These are phyloP conservation scores for Halichondria panicea DNA, from an alignment of 37 sponge, comb jelly and placozoan species.

Conservation along the genomic window DNA sequence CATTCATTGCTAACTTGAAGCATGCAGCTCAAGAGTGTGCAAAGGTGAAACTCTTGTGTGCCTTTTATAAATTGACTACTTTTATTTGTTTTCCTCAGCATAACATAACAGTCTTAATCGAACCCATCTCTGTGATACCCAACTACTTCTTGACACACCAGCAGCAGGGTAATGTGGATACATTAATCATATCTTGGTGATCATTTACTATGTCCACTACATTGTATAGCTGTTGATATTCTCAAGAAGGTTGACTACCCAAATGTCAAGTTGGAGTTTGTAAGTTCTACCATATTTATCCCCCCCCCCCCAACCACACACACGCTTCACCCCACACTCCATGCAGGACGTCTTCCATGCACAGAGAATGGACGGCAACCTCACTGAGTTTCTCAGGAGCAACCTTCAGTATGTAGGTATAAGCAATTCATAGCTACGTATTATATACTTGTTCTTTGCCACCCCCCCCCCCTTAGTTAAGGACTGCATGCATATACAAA, in stretches of 20 bases:
- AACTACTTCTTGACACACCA: constrained; percentile 73
- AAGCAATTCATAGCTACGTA: no score
- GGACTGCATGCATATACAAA: no score
- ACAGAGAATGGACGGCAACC: constrained; percentile 79
- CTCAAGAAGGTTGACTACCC: constrained; percentile 49
- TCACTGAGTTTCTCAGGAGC: constrained; percentile 46
- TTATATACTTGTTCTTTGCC: no score
- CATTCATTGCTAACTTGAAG: constrained; percentile 57
- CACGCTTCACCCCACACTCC: background rate
- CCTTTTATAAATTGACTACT: background rate
- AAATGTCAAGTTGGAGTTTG: constrained; percentile 79
- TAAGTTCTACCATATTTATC: no score
- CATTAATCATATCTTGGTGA: background rate
- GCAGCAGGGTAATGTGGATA: constrained; percentile 53
- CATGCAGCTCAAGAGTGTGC: constrained; percentile 71
- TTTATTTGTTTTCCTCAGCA: constrained; percentile 24
- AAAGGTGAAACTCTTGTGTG: constrained; percentile 33
- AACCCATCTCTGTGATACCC: constrained; percentile 69
- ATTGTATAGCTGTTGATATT: constrained; percentile 50
- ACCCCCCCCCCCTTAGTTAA: no score
- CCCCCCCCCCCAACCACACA: no score
- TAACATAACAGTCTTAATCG: constrained; percentile 67
- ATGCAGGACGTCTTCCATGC: constrained; percentile 87
- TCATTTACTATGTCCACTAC: constrained; percentile 1
- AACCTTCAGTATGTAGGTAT: constrained; percentile 71